Evolutionary conservation across 2,888 invertebrate species (phyloP).

Genomic region (Coelopa pilipes): DNA sequence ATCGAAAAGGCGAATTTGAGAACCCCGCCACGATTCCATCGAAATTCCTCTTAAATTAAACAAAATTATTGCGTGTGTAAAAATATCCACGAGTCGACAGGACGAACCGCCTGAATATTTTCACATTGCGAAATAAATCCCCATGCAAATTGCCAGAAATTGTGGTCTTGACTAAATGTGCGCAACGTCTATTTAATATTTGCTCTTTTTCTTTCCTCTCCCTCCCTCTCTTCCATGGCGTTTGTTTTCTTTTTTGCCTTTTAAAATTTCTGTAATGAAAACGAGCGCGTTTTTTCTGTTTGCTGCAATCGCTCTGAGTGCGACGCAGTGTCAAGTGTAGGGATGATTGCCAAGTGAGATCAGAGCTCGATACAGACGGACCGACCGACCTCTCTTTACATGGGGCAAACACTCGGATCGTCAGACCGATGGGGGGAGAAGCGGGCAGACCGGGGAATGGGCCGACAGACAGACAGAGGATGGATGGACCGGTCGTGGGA

Average conservation of each 20-base stretch:
- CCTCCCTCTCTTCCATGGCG: not conserved
- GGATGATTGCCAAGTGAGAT: slow-evolving; percentile 30
- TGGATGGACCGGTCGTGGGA: not conserved
- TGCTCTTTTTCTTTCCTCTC: not conserved
- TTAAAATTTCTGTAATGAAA: no score
- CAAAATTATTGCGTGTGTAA: no score
- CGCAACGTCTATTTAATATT: not conserved
- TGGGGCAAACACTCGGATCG: not conserved
- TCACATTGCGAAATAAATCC: no score
- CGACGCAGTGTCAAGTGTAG: slow-evolving; percentile 23
- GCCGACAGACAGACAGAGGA: slow-evolving; percentile 15
- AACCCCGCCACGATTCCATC: no score
- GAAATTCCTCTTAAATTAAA: no score
- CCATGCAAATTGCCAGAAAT: no score
- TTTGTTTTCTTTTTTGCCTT: no score
- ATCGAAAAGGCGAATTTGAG: no score
- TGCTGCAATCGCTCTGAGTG: no score
- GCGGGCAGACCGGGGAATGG: not conserved
- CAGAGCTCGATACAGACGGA: not conserved
- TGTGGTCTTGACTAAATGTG: not conserved
- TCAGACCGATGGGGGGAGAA: not conserved
- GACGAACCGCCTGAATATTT: no score
- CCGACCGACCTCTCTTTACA: not conserved
- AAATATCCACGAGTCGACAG: no score
- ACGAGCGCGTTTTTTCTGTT: no score